Evolutionary conservation across 2,888 invertebrate genomes (phyloP), one percentile per base, ranked within the genome.

Genomic region (Linnaemya tessellans): DNA sequence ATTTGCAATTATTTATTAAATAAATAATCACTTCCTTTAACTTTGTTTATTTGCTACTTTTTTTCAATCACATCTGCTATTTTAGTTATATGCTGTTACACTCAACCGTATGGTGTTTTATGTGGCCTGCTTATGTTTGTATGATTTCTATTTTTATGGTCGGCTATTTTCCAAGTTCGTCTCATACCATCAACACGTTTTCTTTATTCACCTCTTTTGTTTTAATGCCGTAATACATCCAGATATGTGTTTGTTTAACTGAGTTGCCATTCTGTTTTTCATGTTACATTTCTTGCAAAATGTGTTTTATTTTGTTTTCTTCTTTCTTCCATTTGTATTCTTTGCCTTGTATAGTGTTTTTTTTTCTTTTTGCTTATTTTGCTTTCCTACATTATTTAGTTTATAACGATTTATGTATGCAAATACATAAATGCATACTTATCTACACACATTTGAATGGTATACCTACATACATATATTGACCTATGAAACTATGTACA

Each of bases 121-220:
- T 30, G 46, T 67, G 56, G 62, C 51, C 70, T 78, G 71, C 41
- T 80, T 71, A n/a, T 49, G 60, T 20, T 68, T 60, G 35, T 67
- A 78, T 67, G 60, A 73, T 51, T 67, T 67, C 58, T 75, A 68
- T 77, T 58, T 56, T 75, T 41, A 22, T 49, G 35, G 35, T 60
- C 46, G 38, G 18, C 49, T 68, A 51, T 77, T 77, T 54, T 71
- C 35, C 67, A 80, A 58, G 81, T 84, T 84, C 84, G 84, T 68
- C 78, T 82, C 82, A 85, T 82, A 85, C 84, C 84, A 65, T 84
- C 80, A 80, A 85, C 84, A 85, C 84, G 84, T 85, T 85, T 84
- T 84, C 81, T 79, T 77, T 74, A 78, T 84, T 84, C 84, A 81
- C 84, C 84, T 77, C 75, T 62, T 70, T 54, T 71, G 49, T 65